Evolutionary conservation across 2,113 vertebrate genomes (phyloP).

Genomic region (Holacanthus passer): DNA sequence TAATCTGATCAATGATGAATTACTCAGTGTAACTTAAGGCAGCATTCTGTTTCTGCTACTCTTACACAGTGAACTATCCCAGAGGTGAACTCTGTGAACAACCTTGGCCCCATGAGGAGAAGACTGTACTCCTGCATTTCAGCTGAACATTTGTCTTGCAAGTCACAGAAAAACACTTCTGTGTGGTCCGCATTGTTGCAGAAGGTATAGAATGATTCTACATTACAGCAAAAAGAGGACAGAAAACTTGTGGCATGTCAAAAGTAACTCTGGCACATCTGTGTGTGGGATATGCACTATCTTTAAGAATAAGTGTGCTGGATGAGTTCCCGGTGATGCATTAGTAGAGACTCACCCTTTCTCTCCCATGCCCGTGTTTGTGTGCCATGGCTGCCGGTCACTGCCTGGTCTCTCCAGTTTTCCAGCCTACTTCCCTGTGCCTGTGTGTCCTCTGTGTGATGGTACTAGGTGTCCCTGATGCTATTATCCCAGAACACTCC

Average conservation of each 20-base stretch:
- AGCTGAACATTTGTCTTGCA: not conserved
- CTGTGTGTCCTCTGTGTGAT: constrained; percentile 75
- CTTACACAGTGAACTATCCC: constrained; percentile 5
- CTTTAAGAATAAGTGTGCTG: constrained; percentile 30
- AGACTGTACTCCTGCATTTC: not conserved
- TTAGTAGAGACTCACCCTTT: constrained; percentile 76
- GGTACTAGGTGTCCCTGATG: constrained; percentile 80
- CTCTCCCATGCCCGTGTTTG: constrained; percentile 72
- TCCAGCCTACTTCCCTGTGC: constrained; percentile 63
- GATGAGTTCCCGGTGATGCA: constrained; percentile 34
- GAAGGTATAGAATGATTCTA: not conserved
- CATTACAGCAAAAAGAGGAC: not conserved
- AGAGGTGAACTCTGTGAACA: constrained; percentile 14
- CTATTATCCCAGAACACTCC: constrained; percentile 82
- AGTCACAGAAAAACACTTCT: not conserved
- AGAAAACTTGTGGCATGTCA: constrained; percentile 24
- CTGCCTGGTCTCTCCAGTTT: constrained; percentile 56
- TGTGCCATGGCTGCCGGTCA: constrained; percentile 73
- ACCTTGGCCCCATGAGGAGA: constrained; percentile 4
- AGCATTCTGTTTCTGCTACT: constrained; percentile 17
- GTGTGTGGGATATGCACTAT: constrained; percentile 28
- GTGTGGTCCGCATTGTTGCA: not conserved
- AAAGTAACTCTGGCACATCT: constrained; percentile 23
- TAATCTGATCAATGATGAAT: constrained; percentile 49
- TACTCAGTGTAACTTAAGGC: constrained; percentile 27